A percentile compares a stretch with the other conserved stretches of the same genome.
Conservation (phyloP, 2,113 vertebrate species). For the Potamarius usumacintae region DNA sequence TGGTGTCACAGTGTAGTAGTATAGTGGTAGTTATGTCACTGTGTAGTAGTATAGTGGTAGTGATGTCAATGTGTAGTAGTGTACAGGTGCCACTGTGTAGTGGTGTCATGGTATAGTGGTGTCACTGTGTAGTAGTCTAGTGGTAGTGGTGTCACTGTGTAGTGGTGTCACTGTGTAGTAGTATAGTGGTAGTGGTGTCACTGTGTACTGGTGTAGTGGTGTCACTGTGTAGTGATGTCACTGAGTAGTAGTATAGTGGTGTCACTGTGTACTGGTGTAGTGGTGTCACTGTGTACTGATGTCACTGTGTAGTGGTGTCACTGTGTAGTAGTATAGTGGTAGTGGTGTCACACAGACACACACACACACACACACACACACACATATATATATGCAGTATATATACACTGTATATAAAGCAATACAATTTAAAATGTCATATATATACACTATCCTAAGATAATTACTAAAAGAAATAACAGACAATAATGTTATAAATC, state of each 20-base stretch:
- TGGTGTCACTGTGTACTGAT: neutral
- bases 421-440: too few relatives aligned
- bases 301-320: neutral
- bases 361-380: too few relatives aligned
- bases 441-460: too few relatives aligned
- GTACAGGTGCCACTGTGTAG: neutral
- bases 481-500: too few relatives aligned
- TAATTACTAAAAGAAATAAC: too few relatives aligned
- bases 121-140: too few relatives aligned
- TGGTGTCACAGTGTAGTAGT: neutral
- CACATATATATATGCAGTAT: too few relatives aligned
- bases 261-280: neutral
- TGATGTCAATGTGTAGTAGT: too few relatives aligned
- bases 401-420: too few relatives aligned
- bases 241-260: neutral
- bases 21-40: neutral
- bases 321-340: neutral
- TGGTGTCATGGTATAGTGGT: neutral
- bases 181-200: neutral
- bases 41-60: too few relatives aligned
- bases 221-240: neutral
- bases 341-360: too few relatives aligned
- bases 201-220: neutral
- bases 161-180: neutral
- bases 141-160: neutral